phyloP scores from a whole-genome alignment of 2,797 vertebrate genomes.

The Molossus molossus region DNA sequence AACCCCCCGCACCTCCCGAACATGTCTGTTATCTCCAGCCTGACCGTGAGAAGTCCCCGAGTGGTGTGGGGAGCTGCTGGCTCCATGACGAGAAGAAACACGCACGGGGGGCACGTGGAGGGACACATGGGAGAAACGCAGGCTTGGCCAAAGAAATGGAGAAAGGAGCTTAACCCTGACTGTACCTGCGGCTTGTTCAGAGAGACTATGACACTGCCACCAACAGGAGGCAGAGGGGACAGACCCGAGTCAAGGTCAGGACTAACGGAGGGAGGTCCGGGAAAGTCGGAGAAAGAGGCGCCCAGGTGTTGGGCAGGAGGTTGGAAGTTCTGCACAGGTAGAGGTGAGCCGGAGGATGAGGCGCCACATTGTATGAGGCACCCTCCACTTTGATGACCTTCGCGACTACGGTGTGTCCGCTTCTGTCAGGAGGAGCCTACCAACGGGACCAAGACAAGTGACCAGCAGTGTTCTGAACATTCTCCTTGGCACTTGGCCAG shows the following conservation, averaged over 20 bases:
- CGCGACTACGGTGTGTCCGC: rapidly evolving
- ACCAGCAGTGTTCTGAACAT: too few species aligned
- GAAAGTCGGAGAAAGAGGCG: neutral
- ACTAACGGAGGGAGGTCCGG: neutral
- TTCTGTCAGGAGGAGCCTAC: neutral
- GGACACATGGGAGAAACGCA: neutral
- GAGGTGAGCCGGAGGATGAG: neutral
- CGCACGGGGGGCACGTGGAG: neutral
- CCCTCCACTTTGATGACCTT: neutral
- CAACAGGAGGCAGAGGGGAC: neutral
- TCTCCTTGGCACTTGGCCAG: neutral
- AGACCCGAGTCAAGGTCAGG: too few species aligned
- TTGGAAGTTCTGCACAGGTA: rapidly evolving
- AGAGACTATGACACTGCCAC: neutral
- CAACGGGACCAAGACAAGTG: neutral
- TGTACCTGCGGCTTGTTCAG: neutral
- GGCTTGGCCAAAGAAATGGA: neutral
- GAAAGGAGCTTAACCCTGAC: neutral
- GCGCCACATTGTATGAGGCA: rapidly evolving
- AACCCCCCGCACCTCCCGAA: neutral
- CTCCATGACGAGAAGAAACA: neutral
- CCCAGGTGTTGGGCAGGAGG: neutral
- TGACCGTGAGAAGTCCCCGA: neutral
- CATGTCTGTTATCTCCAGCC: neutral
- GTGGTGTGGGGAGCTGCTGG: neutral